Base-by-base conservation (phyloP, 2,888 invertebrate genomes). In the Limenitis camilla region DNA sequence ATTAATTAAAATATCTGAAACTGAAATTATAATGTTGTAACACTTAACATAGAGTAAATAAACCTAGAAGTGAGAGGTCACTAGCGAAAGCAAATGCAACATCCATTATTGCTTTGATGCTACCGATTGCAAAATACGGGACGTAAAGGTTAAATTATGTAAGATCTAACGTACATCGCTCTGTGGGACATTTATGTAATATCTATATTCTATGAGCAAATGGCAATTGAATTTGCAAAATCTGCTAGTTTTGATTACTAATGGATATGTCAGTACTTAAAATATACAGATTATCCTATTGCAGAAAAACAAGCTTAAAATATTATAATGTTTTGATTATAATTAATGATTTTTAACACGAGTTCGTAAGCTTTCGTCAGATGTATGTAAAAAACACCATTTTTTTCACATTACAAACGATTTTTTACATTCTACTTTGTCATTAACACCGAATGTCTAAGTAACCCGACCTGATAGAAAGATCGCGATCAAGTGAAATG, bases 141-240 rank as follows among this genome's bases (percentile, higher is more conserved):
- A 46, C 41, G 48, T 54, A 63, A 64, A 64, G 64, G 64, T 63
- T 56, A 56, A 6, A 39, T 65, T 63, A 65, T 62, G 62, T 64
- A 65, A 65, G 47, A 19, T 49, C 52, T 56, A 40, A 35, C 49
- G 50, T 53, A 40, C 60, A 55, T 61, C 50, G 49, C 49, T 60
- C 59, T 63, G 53, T 58, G 56, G 53, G 43, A 49, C 56, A 45
- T 62, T 61, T 62, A 62, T 62, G 57, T 62, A 62, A 63, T 60
- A 56, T 53, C 40, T 54, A 35, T 43, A 11, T 36, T 41, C 31
- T 45, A 52, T 40, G 49, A 51, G 52, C 50, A 57, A 57, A 51
- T 55, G 53, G 42, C 48, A 48, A 46, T 40, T 45, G 10, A 41
- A 35, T 49, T 41, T 19, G 42, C 40, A 52, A 55, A 43, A 39